phyloP scores from a whole-genome alignment of 2,113 vertebrate genomes.

The Formicarius rufipectus region DNA sequence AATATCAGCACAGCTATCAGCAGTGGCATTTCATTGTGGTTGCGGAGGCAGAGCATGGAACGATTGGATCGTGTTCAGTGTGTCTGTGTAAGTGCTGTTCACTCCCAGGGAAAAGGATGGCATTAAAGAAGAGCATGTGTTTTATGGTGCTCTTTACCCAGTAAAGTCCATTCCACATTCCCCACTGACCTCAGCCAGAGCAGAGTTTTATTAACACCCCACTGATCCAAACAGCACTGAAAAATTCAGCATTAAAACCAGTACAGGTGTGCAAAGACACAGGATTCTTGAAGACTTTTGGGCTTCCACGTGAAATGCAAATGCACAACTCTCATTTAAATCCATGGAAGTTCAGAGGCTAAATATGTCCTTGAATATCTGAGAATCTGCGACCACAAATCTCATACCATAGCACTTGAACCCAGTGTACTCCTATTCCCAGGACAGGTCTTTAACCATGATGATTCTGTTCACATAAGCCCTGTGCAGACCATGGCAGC shows the following conservation, averaged over 20 bases:
- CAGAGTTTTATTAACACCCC: neutral
- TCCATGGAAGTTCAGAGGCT: neutral
- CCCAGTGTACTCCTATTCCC: neutral
- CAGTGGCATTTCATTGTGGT: neutral
- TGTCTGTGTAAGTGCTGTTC: neutral
- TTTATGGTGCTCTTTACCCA: neutral
- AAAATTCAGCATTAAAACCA: neutral
- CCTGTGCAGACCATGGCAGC: neutral
- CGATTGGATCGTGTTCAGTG: fast-evolving
- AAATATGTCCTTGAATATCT: neutral
- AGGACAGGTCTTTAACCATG: neutral
- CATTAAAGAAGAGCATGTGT: neutral
- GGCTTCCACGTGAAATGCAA: neutral
- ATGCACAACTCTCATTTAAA: neutral
- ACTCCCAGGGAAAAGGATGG: neutral
- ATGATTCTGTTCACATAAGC: neutral
- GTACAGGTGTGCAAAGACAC: neutral
- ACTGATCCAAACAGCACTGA: neutral
- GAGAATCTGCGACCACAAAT: neutral
- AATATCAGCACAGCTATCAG: neutral
- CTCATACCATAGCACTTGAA: neutral
- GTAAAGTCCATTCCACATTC: neutral
- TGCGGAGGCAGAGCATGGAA: neutral
- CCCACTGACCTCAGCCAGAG: neutral
- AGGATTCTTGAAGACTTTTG: neutral